Conservation (phyloP, 2,113 vertebrate genomes). For the Carlito syrichta region DNA sequence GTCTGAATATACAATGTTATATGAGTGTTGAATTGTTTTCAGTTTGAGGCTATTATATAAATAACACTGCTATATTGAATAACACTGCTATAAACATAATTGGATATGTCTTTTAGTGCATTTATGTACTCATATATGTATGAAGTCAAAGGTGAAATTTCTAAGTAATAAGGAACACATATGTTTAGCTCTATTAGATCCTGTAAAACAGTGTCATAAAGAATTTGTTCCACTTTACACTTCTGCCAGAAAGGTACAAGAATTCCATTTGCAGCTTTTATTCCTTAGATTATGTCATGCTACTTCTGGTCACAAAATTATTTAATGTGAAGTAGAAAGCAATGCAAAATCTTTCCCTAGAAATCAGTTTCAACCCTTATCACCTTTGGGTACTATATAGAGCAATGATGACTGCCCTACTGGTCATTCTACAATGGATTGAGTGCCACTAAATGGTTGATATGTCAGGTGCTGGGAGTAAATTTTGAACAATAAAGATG, state of each 20-base stretch:
- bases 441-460: neutral
- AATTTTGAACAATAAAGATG: neutral
- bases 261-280: neutral
- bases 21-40: neutral
- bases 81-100: neutral
- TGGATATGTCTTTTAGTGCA: neutral
- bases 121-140: neutral
- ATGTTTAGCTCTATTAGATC: neutral
- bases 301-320: neutral
- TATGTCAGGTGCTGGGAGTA: neutral
- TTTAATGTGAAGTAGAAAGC: neutral
- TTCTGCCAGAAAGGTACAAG: neutral
- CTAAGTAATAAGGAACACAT: neutral
- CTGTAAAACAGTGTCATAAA: neutral
- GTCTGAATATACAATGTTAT: neutral
- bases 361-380: neutral
- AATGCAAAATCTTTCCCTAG: neutral
- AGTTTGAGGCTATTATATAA: neutral
- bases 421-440: neutral
- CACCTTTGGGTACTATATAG: neutral
- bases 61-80: neutral
- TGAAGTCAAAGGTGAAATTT: too few species aligned
- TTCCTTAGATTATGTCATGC: neutral
- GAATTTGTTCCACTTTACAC: neutral
- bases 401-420: neutral